These are phyloP conservation scores for Poecilia wingei DNA, from an alignment of 2,797 vertebrate genomes.

Conservation along the genomic window DNA sequence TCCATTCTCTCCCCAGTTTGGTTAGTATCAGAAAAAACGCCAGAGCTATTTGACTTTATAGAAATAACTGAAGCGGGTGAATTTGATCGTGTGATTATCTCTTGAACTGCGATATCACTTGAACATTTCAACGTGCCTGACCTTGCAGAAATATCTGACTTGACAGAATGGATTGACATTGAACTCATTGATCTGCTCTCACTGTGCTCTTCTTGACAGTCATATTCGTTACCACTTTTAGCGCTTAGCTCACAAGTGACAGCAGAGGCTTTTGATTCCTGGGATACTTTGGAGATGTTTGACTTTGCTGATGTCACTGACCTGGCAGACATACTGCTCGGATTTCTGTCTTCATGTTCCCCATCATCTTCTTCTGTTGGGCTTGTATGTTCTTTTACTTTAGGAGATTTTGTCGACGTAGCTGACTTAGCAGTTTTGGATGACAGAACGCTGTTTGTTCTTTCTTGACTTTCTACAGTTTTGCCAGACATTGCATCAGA, in stretches of 20 bases:
- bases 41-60: slow-evolving; percentile 27
- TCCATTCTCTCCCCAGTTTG: not conserved
- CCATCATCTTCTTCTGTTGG: slow-evolving; percentile 6
- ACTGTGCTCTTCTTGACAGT: slow-evolving; percentile 25
- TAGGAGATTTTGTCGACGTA: slow-evolving; percentile 37
- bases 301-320: slow-evolving; percentile 58
- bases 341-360: slow-evolving; percentile 25
- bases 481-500: slow-evolving; percentile 16
- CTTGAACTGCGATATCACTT: slow-evolving; percentile 17
- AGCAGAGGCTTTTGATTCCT: slow-evolving; percentile 40
- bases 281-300: slow-evolving; percentile 49
- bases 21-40: slow-evolving; percentile 6
- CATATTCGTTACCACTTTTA: slow-evolving; percentile 22
- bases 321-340: slow-evolving; percentile 45
- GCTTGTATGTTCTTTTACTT: slow-evolving; percentile 22
- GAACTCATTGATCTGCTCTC: slow-evolving; percentile 61
- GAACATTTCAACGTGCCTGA: slow-evolving; percentile 39
- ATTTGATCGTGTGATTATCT: slow-evolving; percentile 27
- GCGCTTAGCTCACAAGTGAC: slow-evolving; percentile 6
- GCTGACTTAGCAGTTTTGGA: slow-evolving; percentile 48
- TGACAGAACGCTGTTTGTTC: slow-evolving; percentile 50
- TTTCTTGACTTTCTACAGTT: slow-evolving; percentile 26
- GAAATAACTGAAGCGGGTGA: slow-evolving; percentile 49
- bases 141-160: slow-evolving; percentile 48
- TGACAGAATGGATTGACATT: slow-evolving; percentile 46